phyloP scores from a whole-genome alignment of 2,888 invertebrate species.

The Polymixis flavicincta region DNA sequence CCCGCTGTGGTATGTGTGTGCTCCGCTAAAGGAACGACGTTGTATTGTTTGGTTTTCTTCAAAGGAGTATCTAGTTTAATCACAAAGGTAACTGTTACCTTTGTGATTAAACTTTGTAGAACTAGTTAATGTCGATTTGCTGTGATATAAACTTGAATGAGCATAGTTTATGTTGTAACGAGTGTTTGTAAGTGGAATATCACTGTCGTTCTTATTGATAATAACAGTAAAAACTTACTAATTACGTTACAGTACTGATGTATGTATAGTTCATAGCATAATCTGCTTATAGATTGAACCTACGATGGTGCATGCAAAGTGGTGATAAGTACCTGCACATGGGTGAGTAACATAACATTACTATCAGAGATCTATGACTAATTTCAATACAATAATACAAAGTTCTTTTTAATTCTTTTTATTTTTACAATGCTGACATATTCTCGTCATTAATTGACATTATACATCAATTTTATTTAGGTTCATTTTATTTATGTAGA shows the following conservation, averaged over 20 bases:
- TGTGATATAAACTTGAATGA: slow-evolving; percentile 3
- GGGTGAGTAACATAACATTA: neutral
- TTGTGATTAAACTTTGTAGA: slow-evolving; percentile 20
- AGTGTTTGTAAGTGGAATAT: neutral
- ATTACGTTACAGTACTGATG: neutral
- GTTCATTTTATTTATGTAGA: too few relatives aligned
- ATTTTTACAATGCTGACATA: too few relatives aligned
- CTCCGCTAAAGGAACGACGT: neutral
- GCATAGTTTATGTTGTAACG: neutral
- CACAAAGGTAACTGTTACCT: neutral
- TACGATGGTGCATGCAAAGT: neutral
- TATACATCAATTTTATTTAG: too few relatives aligned
- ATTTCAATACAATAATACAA: too few relatives aligned
- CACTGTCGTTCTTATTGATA: neutral
- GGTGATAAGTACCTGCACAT: neutral
- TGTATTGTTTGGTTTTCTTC: slow-evolving; percentile 7
- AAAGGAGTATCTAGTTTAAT: too few relatives aligned
- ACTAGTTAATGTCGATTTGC: neutral
- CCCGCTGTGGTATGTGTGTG: neutral
- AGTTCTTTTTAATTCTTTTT: too few relatives aligned
- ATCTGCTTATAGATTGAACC: too few relatives aligned
- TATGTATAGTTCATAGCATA: neutral
- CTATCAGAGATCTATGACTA: neutral
- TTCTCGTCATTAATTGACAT: too few relatives aligned
- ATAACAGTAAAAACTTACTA: neutral